Base-by-base conservation (phyloP, 2,888 invertebrate species). In the Euplagia quadripunctaria region DNA sequence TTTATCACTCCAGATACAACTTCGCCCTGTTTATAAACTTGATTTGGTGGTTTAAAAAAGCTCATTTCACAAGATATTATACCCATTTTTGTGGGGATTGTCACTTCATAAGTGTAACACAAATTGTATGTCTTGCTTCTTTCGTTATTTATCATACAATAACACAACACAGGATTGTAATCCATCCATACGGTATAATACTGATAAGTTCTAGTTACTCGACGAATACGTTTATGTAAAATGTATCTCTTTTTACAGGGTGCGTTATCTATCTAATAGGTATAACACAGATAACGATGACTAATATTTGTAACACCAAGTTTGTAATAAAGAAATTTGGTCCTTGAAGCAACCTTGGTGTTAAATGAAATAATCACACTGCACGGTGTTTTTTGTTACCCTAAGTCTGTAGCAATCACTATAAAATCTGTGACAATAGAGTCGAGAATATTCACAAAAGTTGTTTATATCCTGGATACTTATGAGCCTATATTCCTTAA, bases 41-140 rank as follows among this genome's bases (percentile, higher is more conserved):
- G 86, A 55, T 83, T 79, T 2, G 73, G 65, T 8, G 87, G 85
- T 72, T 88, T 87, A 16, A 71, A 79, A 20, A 89, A 74, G 69
- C 84, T 84, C 12, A 88, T 86, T 79, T 86, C 81, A 77, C 87
- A 87, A 73, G 78, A 68, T n/a, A 88, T 82, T 61, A 51, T 17
- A 41, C 51, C 14, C 20, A 51, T 51, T 66, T 66, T 41, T 66
- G 6, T 20, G 17, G 16, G 11, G 17, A 51, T 11, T 3, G 31
- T 66, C 51, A 51, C 51, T 51, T 41, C 8, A 63, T 8, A 42
- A 63, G 7, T 63, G 41, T 51, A 17, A 51, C 51, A 51, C 9
- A 0, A 51, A 66, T 51, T 31, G 16, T 51, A 49, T 41, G 17
- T 61, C 31, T 66, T 41, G 11, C 41, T 66, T 41, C 41, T 11